phyloP scores from a whole-genome alignment of 2,113 vertebrate species.

The Grantiella picta region DNA sequence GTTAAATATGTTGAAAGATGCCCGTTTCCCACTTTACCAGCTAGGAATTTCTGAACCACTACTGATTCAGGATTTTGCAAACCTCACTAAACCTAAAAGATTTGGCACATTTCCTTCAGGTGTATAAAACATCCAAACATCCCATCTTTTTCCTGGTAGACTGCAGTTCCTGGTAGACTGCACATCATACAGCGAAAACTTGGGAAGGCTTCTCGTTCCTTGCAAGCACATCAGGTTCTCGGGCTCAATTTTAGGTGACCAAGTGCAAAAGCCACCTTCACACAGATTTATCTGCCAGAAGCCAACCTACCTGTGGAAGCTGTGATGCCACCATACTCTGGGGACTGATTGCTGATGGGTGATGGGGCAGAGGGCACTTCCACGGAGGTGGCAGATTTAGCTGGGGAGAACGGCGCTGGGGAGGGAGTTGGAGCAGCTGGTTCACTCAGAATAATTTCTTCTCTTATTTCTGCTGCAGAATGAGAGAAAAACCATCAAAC shows the following conservation, averaged over 20 bases:
- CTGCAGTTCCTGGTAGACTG: not conserved
- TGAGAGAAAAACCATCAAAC: not conserved
- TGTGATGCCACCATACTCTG: conserved; percentile 82
- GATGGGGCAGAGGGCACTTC: conserved; percentile 84
- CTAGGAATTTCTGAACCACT: not conserved
- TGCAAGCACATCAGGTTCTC: not conserved
- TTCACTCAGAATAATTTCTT: conserved; percentile 84
- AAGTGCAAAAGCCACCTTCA: not conserved
- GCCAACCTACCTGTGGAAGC: conserved; percentile 85
- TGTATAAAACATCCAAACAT: not conserved
- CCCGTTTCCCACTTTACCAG: not conserved
- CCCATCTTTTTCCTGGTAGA: not conserved
- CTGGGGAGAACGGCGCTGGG: conserved; percentile 87
- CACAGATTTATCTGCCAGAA: not conserved
- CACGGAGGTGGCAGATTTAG: conserved; percentile 86
- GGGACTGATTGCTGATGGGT: conserved; percentile 85
- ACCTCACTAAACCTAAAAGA: not conserved
- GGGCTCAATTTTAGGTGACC: not conserved
- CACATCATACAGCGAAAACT: not conserved
- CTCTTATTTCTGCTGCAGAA: conserved; percentile 78
- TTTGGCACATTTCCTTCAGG: not conserved
- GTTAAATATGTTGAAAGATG: not conserved
- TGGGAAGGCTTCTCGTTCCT: not conserved
- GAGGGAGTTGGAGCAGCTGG: conserved; percentile 83
- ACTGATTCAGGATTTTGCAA: not conserved